These are phyloP conservation scores for Halictus rubicundus DNA, from an alignment of 1,140 invertebrate genomes.

Conservation along the genomic window DNA sequence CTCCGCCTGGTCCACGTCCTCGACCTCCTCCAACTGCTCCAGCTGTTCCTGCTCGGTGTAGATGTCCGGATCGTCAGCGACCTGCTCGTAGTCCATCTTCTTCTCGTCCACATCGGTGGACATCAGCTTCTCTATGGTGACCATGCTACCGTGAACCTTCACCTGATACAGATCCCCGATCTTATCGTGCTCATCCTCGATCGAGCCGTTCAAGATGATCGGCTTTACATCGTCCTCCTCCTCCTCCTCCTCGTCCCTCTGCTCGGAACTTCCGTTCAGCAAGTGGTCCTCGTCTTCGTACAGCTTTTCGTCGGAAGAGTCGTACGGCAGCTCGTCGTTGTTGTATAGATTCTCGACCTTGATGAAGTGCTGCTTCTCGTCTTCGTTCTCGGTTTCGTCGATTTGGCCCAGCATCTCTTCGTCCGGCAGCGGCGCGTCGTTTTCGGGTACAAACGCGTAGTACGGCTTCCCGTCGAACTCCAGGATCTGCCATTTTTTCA, in stretches of 20 bases:
- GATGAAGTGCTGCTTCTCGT: background rate
- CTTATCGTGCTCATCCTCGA: conserved; percentile 4
- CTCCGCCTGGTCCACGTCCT: background rate
- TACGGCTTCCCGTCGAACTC: conserved; percentile 78
- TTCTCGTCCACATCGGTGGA: conserved; percentile 43
- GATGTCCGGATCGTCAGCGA: background rate
- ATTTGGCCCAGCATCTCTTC: conserved; percentile 68
- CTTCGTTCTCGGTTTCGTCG: conserved; percentile 35
- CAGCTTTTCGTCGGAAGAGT: conserved; percentile 64
- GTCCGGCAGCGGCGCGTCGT: conserved; percentile 66
- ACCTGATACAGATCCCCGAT: conserved; percentile 67
- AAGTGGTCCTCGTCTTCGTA: conserved; percentile 72
- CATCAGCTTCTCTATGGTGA: conserved; percentile 67
- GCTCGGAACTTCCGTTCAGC: conserved; percentile 71
- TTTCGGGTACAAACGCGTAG: conserved; percentile 78
- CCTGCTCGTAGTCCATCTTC: background rate
- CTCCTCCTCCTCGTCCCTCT: conserved; percentile 14
- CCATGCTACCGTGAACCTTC: conserved; percentile 67
- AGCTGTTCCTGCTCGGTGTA: background rate
- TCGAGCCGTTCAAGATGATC: conserved; percentile 56
- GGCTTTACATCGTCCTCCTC: conserved; percentile 49
- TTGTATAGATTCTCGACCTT: conserved; percentile 44
- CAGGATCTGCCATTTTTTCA: conserved; percentile 79
- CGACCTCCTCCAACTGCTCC: background rate
- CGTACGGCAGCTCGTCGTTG: conserved; percentile 37